These are phyloP conservation scores for Sphinx pinastri DNA, from an alignment of 2,888 invertebrate species.

Conservation along the genomic window DNA sequence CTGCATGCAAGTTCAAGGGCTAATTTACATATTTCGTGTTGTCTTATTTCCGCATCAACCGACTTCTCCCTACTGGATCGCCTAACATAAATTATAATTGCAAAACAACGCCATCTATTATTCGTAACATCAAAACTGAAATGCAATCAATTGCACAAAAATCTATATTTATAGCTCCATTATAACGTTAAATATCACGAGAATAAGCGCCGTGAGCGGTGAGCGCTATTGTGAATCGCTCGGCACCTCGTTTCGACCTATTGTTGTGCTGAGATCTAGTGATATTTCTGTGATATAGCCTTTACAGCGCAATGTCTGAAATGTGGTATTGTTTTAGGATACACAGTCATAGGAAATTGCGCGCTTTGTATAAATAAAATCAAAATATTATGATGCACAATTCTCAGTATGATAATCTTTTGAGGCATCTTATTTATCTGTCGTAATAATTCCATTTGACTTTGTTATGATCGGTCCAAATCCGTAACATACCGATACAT, in stretches of 20 bases:
- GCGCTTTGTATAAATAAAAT: conserved; percentile 17
- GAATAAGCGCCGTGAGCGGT: conserved; percentile 40
- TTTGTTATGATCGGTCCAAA: no score
- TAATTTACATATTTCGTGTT: no score
- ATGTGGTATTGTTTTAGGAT: conserved; percentile 23
- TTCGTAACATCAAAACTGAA: conserved; percentile 25
- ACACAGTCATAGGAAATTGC: conserved; percentile 9
- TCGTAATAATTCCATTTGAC: no score
- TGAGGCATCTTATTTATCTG: no score
- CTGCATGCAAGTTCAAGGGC: no score
- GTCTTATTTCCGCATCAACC: no score
- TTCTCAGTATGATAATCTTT: background rate
- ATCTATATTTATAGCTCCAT: conserved; percentile 68
- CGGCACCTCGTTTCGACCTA: conserved; percentile 59
- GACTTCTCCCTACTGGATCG: background rate
- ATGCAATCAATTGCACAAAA: conserved; percentile 47
- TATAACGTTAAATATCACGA: conserved; percentile 45
- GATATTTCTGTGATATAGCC: conserved; percentile 39
- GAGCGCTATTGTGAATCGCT: conserved; percentile 57
- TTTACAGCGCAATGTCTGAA: conserved; percentile 35
- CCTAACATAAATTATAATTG: conserved; percentile 26
- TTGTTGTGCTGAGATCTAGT: conserved; percentile 54
- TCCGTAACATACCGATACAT: no score
- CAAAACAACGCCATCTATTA: conserved; percentile 31
- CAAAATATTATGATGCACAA: conserved; percentile 3